Base-by-base conservation (phyloP, 2,888 invertebrate genomes). In the Limnephilus marmoratus region DNA sequence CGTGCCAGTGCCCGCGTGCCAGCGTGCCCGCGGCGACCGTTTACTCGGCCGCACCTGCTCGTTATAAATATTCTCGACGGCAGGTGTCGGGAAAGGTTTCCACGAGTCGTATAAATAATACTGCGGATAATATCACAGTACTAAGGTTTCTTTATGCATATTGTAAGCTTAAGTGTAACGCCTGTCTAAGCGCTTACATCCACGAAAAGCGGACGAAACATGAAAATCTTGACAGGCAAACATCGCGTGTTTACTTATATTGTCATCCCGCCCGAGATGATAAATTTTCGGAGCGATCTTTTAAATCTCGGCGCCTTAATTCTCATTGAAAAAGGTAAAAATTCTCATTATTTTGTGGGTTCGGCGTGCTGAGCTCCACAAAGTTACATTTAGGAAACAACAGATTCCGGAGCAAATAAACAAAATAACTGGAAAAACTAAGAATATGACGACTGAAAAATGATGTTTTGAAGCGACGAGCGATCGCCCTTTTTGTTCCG, bases 61-160 rank as follows among this genome's bases (percentile, higher is more conserved):
- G 91, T 91, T 92, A 91, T 93, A 93, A 93, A 93, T 93, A 93
- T 92, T 92, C 91, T 53, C 49, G 18, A 91, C 87, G 92, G 92
- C 93, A 92, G 93, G 92, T 93, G 93, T 92, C 93, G 90, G 82
- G 45, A 90, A 89, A 92, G 92, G 93, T 89, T 93, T 92, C 90
- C 85, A 81, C 93, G 90, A 91, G 91, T 93, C 92, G 49, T 93
- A 92, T 92, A 93, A 92, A 93, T 92, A 92, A 92, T 92, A 85
- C 91, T 80, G 88, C 88, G 90, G 90, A 92, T 81, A 92, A 92
- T 92, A 82, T 82, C 45, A 45, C 90, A 45, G 37, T 90, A 81
- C 90, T 90, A 90, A 41, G 82, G 90, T 90, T 90, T 90, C 81
- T 90, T 89, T 82, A 82, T 90, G 90, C 90, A 90, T 41, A 90